phyloP scores from a whole-genome alignment of 2,113 vertebrate genomes.

The Pteronura brasiliensis region DNA sequence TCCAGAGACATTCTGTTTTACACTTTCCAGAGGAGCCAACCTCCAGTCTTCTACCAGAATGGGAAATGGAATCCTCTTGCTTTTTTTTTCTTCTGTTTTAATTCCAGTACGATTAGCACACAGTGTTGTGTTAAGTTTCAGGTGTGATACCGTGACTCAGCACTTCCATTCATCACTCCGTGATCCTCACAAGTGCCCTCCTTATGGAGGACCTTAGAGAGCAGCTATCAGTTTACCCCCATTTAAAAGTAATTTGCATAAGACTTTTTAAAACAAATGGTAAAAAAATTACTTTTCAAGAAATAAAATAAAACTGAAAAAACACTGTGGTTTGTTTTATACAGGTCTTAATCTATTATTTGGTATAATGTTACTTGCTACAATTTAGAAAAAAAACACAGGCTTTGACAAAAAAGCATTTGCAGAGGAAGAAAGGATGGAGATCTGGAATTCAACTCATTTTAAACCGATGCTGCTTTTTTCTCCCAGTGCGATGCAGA shows the following conservation, averaged over 20 bases:
- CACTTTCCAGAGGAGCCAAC: background rate
- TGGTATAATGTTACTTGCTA: background rate
- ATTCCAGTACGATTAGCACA: background rate
- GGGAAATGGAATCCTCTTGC: background rate
- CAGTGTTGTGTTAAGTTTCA: background rate
- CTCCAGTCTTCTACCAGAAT: background rate
- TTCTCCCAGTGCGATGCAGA: background rate
- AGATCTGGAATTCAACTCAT: background rate
- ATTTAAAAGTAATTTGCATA: background rate
- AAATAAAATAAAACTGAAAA: background rate
- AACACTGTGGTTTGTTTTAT: background rate
- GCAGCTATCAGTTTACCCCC: background rate
- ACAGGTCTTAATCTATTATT: background rate
- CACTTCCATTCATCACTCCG: background rate
- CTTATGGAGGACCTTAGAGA: background rate
- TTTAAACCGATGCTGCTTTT: background rate
- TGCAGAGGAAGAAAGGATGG: background rate
- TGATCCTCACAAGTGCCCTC: background rate
- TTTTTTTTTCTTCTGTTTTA: background rate
- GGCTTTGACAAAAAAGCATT: background rate
- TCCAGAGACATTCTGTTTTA: background rate
- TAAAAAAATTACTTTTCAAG: slow-evolving; percentile 21
- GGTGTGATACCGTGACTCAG: background rate
- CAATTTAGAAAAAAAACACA: background rate
- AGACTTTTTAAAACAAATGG: background rate